Evolutionary conservation across 2,888 invertebrate species (phyloP), one percentile per base, ranked within the genome.

Genomic region (Syrphus vitripennis): DNA sequence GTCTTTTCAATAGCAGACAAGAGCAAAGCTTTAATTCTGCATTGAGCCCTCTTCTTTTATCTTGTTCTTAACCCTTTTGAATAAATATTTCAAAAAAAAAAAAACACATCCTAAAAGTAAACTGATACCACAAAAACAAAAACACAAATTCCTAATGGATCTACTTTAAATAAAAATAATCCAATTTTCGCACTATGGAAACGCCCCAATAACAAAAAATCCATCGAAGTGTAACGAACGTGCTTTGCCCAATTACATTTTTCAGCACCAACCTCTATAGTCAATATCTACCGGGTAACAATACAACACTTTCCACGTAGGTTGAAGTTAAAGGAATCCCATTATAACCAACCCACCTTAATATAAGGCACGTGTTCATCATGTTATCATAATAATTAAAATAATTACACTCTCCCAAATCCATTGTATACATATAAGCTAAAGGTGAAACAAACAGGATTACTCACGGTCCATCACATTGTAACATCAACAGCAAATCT

Each of bases 381-480:
- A 50, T 77, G 72, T 81, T 80, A 81, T 81, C 83, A 67, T 45
- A 72, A 75, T 88, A 87, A 88, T 88, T 87, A 88, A 87, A 79
- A 75, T 82, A 74, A 87, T 82, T 81, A 81, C 71, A 78, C 83
- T 63, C 55, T n/a, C n/a, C n/a, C n/a, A 31, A 50, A 26, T 24
- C 70, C 50, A 50, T 69, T 67, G 53, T 45, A 45, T 31, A 31
- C 31, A 3, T 9, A 1, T 3, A 7, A 72, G 48, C 67, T 81
- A 61, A 69, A 86, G 71, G 79, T 81, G 78, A 80, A 82, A 77
- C 81, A 82, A 86, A 81, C 59, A 81, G 29, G 81, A 81, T 84
- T 81, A 86, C 61, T 37, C 4, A 70, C 55, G 42, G 74, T 61
- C 14, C 71, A 65, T 59, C 31, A 59, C 59, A 59, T 37, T 37